Conservation (phyloP, 2,113 vertebrate genomes). For the Conger conger region DNA sequence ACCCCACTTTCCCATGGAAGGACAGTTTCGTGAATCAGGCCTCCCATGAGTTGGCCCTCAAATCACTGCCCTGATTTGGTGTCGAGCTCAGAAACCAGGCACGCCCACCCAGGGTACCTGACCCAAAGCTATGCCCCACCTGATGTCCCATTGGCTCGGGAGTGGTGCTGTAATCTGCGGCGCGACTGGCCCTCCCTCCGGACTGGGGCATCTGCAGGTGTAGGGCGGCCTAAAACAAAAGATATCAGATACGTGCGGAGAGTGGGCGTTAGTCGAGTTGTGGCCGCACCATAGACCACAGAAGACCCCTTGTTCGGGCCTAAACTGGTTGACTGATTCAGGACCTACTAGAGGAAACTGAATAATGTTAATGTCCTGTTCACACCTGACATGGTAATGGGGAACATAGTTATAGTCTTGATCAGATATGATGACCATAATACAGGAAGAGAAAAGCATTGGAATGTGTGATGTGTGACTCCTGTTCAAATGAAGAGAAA, state of each 20-base stretch:
- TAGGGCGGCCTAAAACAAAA: conserved; percentile 71
- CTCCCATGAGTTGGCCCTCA: background rate
- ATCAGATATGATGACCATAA: background rate
- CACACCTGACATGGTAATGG: background rate
- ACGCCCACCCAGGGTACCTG: conserved; percentile 44
- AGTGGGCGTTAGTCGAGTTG: conserved; percentile 62
- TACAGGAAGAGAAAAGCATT: too few species aligned
- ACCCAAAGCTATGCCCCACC: conserved; percentile 80
- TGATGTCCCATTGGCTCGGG: conserved; percentile 84
- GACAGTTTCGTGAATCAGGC: conserved; percentile 8
- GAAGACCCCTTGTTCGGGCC: background rate
- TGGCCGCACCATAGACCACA: background rate
- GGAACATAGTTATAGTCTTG: background rate
- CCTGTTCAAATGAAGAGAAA: too few species aligned
- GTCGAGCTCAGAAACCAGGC: background rate
- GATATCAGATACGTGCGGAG: conserved; percentile 61
- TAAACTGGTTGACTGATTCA: background rate
- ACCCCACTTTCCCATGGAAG: background rate
- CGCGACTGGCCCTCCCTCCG: conserved; percentile 90
- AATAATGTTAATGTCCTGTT: background rate
- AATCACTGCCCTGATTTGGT: background rate
- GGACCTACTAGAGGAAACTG: background rate
- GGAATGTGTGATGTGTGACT: too few species aligned
- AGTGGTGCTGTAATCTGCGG: conserved; percentile 77
- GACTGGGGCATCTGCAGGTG: conserved; percentile 75